Percentiles rank a stretch among this genome's conserved stretches.
These are phyloP conservation scores for Tridacna gigas DNA, from an alignment of 2,888 invertebrate species.

Conservation along the genomic window DNA sequence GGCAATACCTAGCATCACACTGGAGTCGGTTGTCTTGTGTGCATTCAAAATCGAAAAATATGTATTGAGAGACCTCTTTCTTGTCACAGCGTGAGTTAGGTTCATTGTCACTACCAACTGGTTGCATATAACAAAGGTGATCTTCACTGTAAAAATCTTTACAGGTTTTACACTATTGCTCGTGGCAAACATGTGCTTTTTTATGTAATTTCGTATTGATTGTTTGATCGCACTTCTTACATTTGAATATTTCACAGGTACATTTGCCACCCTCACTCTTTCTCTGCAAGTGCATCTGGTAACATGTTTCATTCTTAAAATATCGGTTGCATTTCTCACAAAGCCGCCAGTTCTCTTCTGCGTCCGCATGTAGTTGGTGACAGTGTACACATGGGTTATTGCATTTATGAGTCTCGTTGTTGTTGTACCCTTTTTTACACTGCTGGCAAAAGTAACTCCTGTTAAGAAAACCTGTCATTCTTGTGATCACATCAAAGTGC, in stretches of 20 bases:
- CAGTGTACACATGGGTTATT: conserved; percentile 43
- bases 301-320: conserved; percentile 36
- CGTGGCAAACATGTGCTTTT: conserved; percentile 35
- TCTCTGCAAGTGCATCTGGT: conserved; percentile 20
- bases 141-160: conserved; percentile 38
- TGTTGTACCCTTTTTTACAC: conserved; percentile 39
- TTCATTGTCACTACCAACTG: conserved; percentile 9
- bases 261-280: conserved; percentile 13
- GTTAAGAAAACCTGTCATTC: conserved; percentile 50
- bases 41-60: conserved; percentile 57
- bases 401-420: conserved; percentile 38
- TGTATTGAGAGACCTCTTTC: conserved; percentile 20
- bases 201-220: conserved; percentile 27
- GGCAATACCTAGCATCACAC: conserved; percentile 32
- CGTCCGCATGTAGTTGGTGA: conserved; percentile 19
- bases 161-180: conserved; percentile 43
- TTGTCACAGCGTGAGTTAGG: neutral
- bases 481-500: conserved; percentile 61
- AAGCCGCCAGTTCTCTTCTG: conserved; percentile 30
- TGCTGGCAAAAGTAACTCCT: conserved; percentile 44
- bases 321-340: conserved; percentile 34
- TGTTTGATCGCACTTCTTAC: conserved; percentile 37
- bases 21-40: conserved; percentile 36
- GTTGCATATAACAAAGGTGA: conserved; percentile 54
- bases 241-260: conserved; percentile 38